Evolutionary conservation across 2,797 vertebrate species (phyloP).

Genomic region (Saxicola maurus): DNA sequence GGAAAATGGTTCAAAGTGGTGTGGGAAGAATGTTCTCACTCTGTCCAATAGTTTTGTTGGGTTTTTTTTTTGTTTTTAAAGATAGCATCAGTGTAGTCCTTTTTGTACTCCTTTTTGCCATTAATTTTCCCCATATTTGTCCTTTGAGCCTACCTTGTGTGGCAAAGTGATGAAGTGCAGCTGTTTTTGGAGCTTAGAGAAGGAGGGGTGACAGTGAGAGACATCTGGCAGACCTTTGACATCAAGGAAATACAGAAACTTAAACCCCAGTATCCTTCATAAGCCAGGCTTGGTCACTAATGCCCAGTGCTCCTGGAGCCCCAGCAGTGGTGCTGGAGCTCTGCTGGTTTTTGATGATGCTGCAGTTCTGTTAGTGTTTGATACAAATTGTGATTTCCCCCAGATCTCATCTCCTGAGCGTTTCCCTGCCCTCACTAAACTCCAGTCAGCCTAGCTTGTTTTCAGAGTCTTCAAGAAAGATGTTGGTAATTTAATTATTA

Average conservation of each 20-base stretch:
- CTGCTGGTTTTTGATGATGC: background rate
- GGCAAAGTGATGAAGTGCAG: background rate
- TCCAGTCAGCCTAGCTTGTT: background rate
- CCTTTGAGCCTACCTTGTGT: background rate
- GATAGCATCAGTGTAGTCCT: background rate
- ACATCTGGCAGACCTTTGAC: background rate
- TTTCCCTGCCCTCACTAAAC: background rate
- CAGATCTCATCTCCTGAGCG: background rate
- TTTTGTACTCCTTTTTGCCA: background rate
- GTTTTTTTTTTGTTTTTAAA: background rate
- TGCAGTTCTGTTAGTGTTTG: background rate
- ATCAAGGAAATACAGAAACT: background rate
- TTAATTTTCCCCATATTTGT: background rate
- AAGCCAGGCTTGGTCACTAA: background rate
- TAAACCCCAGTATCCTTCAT: accelerated
- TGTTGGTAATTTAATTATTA: background rate
- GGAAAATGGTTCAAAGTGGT: background rate
- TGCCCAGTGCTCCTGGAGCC: background rate
- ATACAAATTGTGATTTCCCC: background rate
- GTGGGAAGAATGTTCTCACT: background rate
- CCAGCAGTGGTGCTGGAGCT: background rate
- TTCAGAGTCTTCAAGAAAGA: background rate
- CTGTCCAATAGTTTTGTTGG: background rate
- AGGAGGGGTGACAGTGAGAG: no score
- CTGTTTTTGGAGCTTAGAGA: background rate